Evolutionary conservation across 92 coral and sea anemone species (phyloP).

Genomic region (Palythoa grandis): DNA sequence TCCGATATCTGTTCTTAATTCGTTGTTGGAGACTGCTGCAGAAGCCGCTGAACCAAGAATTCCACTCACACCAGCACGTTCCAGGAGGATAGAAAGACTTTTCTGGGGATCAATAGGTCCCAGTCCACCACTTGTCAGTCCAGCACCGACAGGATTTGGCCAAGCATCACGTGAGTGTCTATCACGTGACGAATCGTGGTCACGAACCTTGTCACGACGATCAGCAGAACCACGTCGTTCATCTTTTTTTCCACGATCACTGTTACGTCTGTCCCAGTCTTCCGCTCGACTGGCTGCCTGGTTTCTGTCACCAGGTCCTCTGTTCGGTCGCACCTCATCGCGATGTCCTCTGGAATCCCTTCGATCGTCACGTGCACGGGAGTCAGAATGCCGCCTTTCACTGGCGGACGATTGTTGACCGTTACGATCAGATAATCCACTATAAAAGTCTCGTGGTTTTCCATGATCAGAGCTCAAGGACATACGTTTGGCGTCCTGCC

Average conservation of each 20-base stretch:
- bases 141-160: slow-evolving; percentile 60
- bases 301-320: slow-evolving; percentile 58
- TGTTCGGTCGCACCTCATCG: slow-evolving; percentile 66
- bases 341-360: slow-evolving; percentile 94
- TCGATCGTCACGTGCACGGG: slow-evolving; percentile 70
- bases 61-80: slow-evolving; percentile 98
- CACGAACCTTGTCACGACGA: slow-evolving; percentile 78
- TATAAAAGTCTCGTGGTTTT: slow-evolving; percentile 81
- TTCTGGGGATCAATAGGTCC: slow-evolving; percentile 94
- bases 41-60: slow-evolving; percentile 76
- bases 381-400: slow-evolving; percentile 68
- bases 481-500: slow-evolving; percentile 96
- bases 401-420: slow-evolving; percentile 55
- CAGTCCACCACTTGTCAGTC: slow-evolving; percentile 42
- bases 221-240: slow-evolving; percentile 69
- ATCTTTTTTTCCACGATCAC: slow-evolving; percentile 67
- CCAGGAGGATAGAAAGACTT: slow-evolving; percentile 88
- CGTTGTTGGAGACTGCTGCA: slow-evolving; percentile 51
- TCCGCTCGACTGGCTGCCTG: slow-evolving; percentile 67
- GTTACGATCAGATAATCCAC: slow-evolving; percentile 71
- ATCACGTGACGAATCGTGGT: slow-evolving; percentile 67
- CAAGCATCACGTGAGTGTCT: slow-evolving; percentile 68
- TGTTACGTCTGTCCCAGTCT: slow-evolving; percentile 53
- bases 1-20: slow-evolving; percentile 61
- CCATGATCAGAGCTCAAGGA: slow-evolving; percentile 74